These are phyloP conservation scores for Emydura subglobosa DNA, from an alignment of 2,113 vertebrate species.

Conservation along the genomic window DNA sequence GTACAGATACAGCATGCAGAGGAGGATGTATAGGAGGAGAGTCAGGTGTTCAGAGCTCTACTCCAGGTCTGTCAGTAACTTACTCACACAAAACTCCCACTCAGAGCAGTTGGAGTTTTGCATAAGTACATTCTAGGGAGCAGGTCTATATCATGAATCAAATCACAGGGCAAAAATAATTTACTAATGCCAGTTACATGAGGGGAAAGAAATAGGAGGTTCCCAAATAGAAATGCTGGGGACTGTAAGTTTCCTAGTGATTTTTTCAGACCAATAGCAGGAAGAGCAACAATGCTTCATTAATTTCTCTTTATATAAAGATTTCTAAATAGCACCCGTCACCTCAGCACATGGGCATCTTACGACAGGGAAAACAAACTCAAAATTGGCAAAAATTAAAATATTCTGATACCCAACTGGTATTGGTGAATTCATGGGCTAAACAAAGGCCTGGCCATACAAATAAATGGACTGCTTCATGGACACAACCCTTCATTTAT, in stretches of 20 bases:
- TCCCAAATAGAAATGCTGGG: background rate
- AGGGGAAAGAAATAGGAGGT: background rate
- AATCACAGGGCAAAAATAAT: background rate
- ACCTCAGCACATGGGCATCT: background rate
- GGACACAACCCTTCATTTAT: background rate
- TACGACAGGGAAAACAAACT: background rate
- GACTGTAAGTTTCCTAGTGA: background rate
- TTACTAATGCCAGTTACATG: background rate
- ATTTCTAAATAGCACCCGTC: background rate
- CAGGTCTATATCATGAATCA: background rate
- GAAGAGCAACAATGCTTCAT: background rate
- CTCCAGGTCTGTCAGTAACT: background rate
- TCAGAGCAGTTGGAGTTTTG: background rate
- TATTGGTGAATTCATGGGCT: background rate
- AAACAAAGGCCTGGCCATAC: background rate
- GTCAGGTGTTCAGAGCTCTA: background rate
- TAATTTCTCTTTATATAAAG: background rate
- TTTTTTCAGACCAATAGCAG: constrained; percentile 4
- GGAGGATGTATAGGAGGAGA: accelerated
- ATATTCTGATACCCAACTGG: background rate
- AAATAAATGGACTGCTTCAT: background rate
- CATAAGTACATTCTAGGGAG: background rate
- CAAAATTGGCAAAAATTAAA: background rate
- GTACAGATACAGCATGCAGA: accelerated
- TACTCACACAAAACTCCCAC: background rate